These are phyloP conservation scores for Meandrina meandrites DNA, from an alignment of 92 coral and sea anemone species.

Conservation along the genomic window DNA sequence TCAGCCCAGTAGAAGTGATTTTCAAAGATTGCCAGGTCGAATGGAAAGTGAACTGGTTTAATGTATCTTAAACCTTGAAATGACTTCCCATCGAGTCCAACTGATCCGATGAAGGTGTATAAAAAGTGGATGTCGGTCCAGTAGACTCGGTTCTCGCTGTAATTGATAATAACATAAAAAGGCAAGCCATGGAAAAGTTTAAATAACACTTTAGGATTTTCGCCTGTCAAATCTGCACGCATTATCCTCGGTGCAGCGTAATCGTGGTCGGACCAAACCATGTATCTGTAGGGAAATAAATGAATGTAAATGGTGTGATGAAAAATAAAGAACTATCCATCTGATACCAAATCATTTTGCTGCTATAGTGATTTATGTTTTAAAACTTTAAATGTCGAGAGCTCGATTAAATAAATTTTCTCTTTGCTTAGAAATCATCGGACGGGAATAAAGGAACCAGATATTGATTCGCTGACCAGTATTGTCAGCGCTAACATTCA, in stretches of 20 bases:
- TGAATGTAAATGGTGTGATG: background rate
- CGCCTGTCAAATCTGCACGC: constrained; percentile 55
- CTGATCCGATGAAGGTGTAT: constrained; percentile 13
- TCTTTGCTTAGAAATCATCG: too few species aligned
- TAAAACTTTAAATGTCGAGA: too few species aligned
- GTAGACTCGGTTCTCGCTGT: constrained; percentile 52
- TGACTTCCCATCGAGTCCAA: constrained; percentile 1
- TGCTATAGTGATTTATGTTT: too few species aligned
- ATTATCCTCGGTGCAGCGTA: constrained; percentile 38
- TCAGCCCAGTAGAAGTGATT: constrained; percentile 65
- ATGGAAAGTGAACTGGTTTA: constrained; percentile 12
- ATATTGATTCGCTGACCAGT: too few species aligned
- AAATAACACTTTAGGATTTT: constrained; percentile 23
- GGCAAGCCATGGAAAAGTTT: constrained; percentile 25
- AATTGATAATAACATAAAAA: constrained; percentile 33
- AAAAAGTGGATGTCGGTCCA: constrained; percentile 59
- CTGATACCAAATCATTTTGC: too few species aligned
- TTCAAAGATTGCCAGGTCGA: constrained; percentile 54
- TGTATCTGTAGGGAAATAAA: constrained; percentile 15
- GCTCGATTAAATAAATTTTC: too few species aligned
- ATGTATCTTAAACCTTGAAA: background rate
- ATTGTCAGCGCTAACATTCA: too few species aligned
- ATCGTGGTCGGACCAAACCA: constrained; percentile 51
- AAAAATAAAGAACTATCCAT: too few species aligned
- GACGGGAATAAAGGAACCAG: too few species aligned